Percentiles rank a stretch among this genome's conserved stretches.
phyloP scores from a whole-genome alignment of 1,140 invertebrate species.

The Bombus consobrinus region DNA sequence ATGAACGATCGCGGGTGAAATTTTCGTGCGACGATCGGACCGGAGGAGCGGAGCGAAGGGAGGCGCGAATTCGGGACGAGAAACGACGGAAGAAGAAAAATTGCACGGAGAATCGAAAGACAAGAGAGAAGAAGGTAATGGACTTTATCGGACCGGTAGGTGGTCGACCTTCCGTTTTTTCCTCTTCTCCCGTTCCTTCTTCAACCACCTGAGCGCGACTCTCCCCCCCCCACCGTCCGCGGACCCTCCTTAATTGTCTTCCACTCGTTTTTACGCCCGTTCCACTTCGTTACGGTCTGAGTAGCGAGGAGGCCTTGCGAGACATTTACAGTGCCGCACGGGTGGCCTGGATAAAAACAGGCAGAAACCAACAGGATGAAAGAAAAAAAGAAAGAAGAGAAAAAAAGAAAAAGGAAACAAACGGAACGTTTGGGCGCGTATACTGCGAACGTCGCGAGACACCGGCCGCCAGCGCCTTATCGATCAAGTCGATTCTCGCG shows the following conservation, averaged over 20 bases:
- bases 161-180: constrained; percentile 71
- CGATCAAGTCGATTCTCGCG: constrained; percentile 3
- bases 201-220: constrained; percentile 28
- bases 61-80: constrained; percentile 42
- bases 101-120: constrained; percentile 54
- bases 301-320: constrained; percentile 62
- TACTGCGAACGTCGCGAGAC: background rate
- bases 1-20: constrained; percentile 43
- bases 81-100: constrained; percentile 23
- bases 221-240: background rate
- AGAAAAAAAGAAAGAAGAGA: background rate
- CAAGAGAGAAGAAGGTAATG: constrained; percentile 66
- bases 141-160: constrained; percentile 73
- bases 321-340: constrained; percentile 64
- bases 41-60: background rate
- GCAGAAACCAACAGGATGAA: constrained; percentile 28
- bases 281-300: constrained; percentile 73
- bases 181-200: constrained; percentile 15
- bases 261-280: constrained; percentile 75
- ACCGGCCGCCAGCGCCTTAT: background rate
- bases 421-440: background rate
- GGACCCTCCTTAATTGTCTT: constrained; percentile 73
- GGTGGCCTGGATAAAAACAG: constrained; percentile 63
- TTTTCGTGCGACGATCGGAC: constrained; percentile 14
- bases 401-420: background rate